Percentiles rank a stretch among this genome's conserved stretches.
These are phyloP conservation scores for Brachionus plicatilis DNA, from an alignment of 1,140 invertebrate species.

Conservation along the genomic window DNA sequence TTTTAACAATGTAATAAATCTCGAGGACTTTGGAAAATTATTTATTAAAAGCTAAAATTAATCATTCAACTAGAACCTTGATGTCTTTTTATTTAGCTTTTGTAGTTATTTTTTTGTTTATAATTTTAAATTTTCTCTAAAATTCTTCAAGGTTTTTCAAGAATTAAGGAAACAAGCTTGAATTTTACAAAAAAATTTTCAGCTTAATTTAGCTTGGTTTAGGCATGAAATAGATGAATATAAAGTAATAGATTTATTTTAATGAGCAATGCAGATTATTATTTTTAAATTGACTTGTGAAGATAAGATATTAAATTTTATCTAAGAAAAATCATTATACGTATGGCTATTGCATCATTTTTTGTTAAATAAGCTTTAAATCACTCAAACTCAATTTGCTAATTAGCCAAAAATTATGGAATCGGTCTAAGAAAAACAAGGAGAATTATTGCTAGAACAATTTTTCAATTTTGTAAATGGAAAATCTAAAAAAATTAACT, in stretches of 20 bases:
- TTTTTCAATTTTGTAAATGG: background rate
- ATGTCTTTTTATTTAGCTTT: background rate
- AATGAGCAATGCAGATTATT: background rate
- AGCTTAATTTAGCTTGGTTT: background rate
- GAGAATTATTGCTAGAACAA: background rate
- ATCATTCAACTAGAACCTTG: constrained; percentile 24
- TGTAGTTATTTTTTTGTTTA: background rate
- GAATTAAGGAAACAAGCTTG: background rate
- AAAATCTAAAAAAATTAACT: background rate
- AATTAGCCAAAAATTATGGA: background rate
- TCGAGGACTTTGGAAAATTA: background rate
- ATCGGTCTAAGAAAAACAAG: background rate
- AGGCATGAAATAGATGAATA: background rate
- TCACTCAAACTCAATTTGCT: background rate
- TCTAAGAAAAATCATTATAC: background rate
- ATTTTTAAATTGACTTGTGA: background rate
- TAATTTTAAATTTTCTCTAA: background rate
- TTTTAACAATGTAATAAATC: background rate
- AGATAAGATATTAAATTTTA: background rate
- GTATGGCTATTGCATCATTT: background rate
- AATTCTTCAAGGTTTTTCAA: background rate
- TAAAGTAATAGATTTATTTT: background rate
- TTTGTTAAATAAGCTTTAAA: background rate
- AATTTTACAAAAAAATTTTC: background rate
- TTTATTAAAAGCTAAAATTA: background rate